phyloP scores from a whole-genome alignment of 2,797 vertebrate genomes.

The Enoplosus armatus region DNA sequence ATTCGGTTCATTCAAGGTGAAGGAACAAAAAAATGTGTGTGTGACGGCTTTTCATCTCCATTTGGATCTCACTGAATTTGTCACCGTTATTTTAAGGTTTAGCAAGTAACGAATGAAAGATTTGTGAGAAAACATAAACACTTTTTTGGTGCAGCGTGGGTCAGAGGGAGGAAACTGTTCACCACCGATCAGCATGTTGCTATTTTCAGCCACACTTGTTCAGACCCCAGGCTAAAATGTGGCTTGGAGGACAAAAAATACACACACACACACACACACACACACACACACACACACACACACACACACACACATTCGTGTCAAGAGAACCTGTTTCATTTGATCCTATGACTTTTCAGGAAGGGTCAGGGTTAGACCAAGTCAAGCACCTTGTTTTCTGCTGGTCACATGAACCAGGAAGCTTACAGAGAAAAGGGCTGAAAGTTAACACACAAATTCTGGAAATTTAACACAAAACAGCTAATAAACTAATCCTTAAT shows the following conservation, averaged over 20 bases:
- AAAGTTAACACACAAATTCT: not conserved
- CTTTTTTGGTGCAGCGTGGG: conserved; percentile 31
- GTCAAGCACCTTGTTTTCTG: conserved; percentile 41
- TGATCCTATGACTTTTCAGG: conserved; percentile 53
- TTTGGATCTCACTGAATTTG: conserved; percentile 21
- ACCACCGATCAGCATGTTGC: conserved; percentile 50
- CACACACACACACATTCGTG: conserved; percentile 26
- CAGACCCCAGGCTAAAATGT: conserved; percentile 49
- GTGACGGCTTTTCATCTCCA: conserved; percentile 27
- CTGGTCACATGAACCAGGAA: conserved; percentile 19
- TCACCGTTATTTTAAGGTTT: conserved; percentile 11
- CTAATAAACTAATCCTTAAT: not conserved
- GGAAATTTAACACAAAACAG: conserved; percentile 4
- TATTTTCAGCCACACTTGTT: conserved; percentile 74
- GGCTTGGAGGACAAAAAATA: conserved; percentile 38
- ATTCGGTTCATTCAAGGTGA: not conserved
- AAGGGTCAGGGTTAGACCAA: conserved; percentile 51
- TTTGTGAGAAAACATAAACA: conserved; percentile 21
- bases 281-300: conserved; percentile 16
- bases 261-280: conserved; percentile 4
- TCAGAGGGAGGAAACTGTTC: conserved; percentile 44
- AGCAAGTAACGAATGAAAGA: conserved; percentile 19
- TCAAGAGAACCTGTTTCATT: conserved; percentile 53
- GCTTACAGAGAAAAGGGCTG: not conserved
- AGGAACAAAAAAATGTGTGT: not conserved